Evolutionary conservation across 2,113 vertebrate genomes (phyloP).

Genomic region (Lipotes vexillifer): DNA sequence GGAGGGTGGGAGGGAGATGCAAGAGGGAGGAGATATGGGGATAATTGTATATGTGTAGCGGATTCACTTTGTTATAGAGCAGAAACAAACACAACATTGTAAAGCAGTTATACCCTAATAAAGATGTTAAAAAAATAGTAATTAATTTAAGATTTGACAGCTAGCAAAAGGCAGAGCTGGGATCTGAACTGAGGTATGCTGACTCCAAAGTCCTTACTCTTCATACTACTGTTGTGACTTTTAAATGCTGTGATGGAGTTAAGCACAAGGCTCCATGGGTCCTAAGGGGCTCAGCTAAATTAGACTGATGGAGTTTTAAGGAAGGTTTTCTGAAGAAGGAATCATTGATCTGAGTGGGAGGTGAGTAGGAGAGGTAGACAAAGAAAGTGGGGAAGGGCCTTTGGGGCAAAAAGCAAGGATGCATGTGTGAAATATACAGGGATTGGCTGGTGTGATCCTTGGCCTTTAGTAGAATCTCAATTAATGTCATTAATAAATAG

Average conservation of each 20-base stretch:
- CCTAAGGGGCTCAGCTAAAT: background rate
- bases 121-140: background rate
- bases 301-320: background rate
- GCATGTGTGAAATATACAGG: background rate
- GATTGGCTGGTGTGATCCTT: background rate
- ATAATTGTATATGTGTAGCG: no score
- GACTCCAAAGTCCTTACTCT: background rate
- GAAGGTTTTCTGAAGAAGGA: background rate
- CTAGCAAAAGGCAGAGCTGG: background rate
- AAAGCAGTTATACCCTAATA: no score
- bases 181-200: background rate
- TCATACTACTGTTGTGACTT: background rate
- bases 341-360: background rate
- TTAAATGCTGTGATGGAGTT: background rate
- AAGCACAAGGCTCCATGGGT: background rate
- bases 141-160: background rate
- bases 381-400: background rate
- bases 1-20: no score
- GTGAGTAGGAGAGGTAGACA: background rate
- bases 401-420: background rate
- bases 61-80: no score
- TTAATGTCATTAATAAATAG: background rate
- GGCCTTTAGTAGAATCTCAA: background rate
- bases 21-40: no score
- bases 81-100: no score